phyloP scores from a whole-genome alignment of 2,888 invertebrate species.

The Halictus quadricinctus region DNA sequence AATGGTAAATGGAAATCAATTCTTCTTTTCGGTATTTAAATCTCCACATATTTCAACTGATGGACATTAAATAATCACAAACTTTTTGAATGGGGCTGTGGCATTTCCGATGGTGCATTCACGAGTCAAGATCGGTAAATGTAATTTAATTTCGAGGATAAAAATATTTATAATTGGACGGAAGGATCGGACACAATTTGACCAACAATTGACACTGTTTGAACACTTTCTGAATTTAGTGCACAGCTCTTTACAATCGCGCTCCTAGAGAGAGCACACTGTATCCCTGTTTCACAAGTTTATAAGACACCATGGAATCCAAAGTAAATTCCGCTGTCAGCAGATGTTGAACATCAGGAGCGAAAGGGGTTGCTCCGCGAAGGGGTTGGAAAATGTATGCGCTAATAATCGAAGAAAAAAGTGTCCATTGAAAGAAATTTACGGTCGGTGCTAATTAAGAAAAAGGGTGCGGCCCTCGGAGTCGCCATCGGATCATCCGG shows the following conservation, averaged over 20 bases:
- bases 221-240: neutral
- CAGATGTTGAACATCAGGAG: slow-evolving; percentile 77
- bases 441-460: slow-evolving; percentile 81
- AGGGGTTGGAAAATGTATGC: slow-evolving; percentile 82
- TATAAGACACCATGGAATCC: slow-evolving; percentile 2
- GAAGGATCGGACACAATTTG: neutral
- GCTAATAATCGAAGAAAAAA: slow-evolving; percentile 82
- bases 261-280: too few relatives aligned
- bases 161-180: neutral
- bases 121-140: neutral
- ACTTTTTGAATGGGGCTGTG: too few relatives aligned
- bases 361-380: slow-evolving; percentile 75
- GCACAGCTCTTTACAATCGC: too few relatives aligned
- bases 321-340: slow-evolving; percentile 49
- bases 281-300: neutral
- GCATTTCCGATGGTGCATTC: neutral
- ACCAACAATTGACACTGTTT: neutral
- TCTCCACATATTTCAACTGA: neutral
- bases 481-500: slow-evolving; percentile 63
- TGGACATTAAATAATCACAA: neutral
- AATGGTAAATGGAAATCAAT: neutral
- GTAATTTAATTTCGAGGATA: neutral
- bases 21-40: neutral
- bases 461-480: slow-evolving; percentile 67
- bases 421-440: slow-evolving; percentile 82